phyloP scores from a whole-genome alignment of 2,888 invertebrate species.

The Drosophila longiperda region DNA sequence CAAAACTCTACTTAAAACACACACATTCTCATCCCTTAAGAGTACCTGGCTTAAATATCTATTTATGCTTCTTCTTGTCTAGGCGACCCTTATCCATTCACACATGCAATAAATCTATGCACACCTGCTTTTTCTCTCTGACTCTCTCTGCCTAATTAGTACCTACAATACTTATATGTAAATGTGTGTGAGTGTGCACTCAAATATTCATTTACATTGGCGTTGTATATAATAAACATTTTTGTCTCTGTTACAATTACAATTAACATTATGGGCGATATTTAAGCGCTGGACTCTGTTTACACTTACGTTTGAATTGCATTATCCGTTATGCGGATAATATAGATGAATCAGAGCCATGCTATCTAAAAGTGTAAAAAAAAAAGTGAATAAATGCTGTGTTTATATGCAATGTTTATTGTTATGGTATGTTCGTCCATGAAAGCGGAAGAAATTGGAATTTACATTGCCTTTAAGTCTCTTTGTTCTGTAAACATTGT shows the following conservation, averaged over 20 bases:
- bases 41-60: constrained; percentile 1
- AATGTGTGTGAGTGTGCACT: not conserved
- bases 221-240: constrained; percentile 34
- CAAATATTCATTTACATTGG: constrained; percentile 14
- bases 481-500: constrained; percentile 27
- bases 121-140: constrained; percentile 2
- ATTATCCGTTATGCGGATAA: constrained; percentile 20
- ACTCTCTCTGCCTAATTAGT: not conserved
- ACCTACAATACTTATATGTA: not conserved
- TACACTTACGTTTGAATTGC: constrained; percentile 26
- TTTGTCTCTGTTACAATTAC: constrained; percentile 24
- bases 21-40: constrained; percentile 29
- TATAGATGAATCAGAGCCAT: constrained; percentile 15
- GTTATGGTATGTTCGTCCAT: constrained; percentile 34
- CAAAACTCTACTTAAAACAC: constrained; percentile 8
- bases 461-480: constrained; percentile 17
- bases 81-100: constrained; percentile 6
- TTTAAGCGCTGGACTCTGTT: constrained; percentile 28
- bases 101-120: constrained; percentile 10
- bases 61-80: not conserved
- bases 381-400: constrained; percentile 33
- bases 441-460: constrained; percentile 45
- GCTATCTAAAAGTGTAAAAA: constrained; percentile 12
- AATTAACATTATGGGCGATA: constrained; percentile 23
- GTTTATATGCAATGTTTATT: constrained; percentile 35